Evolutionary conservation across 2,113 vertebrate species (phyloP).

Genomic region (Perccottus glenii): DNA sequence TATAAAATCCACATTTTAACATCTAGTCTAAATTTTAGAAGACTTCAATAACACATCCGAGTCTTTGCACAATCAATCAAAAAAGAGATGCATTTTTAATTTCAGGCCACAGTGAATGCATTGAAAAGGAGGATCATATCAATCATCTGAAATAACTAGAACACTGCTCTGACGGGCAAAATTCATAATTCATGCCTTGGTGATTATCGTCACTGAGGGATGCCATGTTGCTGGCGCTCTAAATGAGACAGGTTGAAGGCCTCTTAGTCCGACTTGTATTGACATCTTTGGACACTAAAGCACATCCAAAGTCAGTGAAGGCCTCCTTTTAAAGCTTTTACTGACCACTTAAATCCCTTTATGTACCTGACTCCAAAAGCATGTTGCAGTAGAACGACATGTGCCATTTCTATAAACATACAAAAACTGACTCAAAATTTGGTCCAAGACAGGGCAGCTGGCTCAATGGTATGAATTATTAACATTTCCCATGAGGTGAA

Average conservation of each 20-base stretch:
- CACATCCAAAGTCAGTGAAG: constrained; percentile 28
- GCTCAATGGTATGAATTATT: constrained; percentile 45
- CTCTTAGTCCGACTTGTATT: constrained; percentile 30
- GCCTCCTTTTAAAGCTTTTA: constrained; percentile 28
- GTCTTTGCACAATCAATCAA: constrained; percentile 10
- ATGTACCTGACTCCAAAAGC: not conserved
- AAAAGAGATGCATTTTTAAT: constrained; percentile 7
- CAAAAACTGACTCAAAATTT: constrained; percentile 4
- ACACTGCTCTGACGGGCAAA: not conserved
- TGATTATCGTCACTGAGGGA: not conserved
- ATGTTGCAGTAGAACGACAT: not conserved
- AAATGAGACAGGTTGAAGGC: constrained; percentile 27
- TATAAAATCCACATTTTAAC: too few relatives aligned
- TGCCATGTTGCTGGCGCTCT: constrained; percentile 1
- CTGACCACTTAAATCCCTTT: constrained; percentile 24
- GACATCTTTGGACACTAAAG: constrained; percentile 37
- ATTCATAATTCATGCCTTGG: constrained; percentile 6
- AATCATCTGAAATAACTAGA: constrained; percentile 8
- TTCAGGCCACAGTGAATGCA: constrained; percentile 7
- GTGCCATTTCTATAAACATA: constrained; percentile 6
- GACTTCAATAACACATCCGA: too few relatives aligned
- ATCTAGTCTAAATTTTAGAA: constrained; percentile 2
- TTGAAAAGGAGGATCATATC: constrained; percentile 10
- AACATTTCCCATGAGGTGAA: constrained; percentile 46
- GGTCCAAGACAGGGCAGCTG: not conserved